Percentiles rank a stretch among this genome's conserved stretches.
phyloP scores from a whole-genome alignment of 2,797 vertebrate species.

The Austrolebias charrua region DNA sequence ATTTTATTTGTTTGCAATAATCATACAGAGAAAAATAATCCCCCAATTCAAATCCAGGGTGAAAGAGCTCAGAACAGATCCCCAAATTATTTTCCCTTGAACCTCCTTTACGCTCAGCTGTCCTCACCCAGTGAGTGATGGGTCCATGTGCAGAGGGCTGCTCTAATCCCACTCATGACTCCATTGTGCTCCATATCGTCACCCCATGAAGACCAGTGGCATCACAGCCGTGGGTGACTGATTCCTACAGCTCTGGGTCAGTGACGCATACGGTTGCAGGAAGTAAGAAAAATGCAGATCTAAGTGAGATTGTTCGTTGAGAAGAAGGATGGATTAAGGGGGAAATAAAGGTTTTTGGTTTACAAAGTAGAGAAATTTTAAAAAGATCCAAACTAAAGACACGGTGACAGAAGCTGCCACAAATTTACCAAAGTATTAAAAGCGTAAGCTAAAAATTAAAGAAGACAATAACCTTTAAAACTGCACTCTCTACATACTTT shows the following conservation, averaged over 20 bases:
- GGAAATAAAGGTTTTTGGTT: neutral
- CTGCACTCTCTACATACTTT: too few relatives aligned
- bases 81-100: constrained; percentile 49
- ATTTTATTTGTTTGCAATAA: neutral
- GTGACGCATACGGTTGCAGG: constrained; percentile 13
- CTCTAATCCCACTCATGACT: constrained; percentile 59
- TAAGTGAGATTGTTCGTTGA: constrained; percentile 32
- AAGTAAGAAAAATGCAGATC: constrained; percentile 32
- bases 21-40: too few relatives aligned
- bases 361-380: constrained; percentile 21
- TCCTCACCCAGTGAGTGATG: constrained; percentile 65
- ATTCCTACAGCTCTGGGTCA: constrained; percentile 54
- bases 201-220: constrained; percentile 58
- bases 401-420: constrained; percentile 1
- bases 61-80: constrained; percentile 9
- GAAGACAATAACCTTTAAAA: too few relatives aligned
- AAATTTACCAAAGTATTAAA: neutral
- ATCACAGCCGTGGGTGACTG: constrained; percentile 57
- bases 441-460: too few relatives aligned
- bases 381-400: neutral
- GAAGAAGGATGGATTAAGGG: constrained; percentile 31
- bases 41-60: neutral
- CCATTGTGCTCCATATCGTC: constrained; percentile 35
- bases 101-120: constrained; percentile 51
- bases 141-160: constrained; percentile 60